These are phyloP conservation scores for Pelmatolapia mariae DNA, from an alignment of 2,113 vertebrate species.

Conservation along the genomic window DNA sequence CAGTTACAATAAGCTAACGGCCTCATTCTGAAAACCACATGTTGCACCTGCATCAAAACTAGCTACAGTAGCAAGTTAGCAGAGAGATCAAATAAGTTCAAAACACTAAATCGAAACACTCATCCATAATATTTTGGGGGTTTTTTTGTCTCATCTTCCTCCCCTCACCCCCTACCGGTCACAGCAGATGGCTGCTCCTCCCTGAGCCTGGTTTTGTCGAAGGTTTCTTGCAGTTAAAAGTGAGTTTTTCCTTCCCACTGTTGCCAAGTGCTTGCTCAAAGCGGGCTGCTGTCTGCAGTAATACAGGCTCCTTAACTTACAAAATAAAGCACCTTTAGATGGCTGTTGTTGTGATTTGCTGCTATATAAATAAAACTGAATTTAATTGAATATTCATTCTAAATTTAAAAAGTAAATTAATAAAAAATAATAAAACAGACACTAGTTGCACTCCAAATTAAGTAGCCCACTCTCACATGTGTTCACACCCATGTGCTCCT, in stretches of 20 bases:
- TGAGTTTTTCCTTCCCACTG: background rate
- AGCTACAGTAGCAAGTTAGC: background rate
- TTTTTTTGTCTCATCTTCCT: accelerated
- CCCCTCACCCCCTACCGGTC: background rate
- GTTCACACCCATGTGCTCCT: constrained; percentile 17
- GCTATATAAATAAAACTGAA: background rate
- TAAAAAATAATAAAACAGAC: background rate
- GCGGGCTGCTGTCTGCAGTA: background rate
- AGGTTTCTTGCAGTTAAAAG: background rate
- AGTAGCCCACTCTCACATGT: background rate
- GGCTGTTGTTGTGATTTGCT: background rate
- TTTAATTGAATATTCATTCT: background rate
- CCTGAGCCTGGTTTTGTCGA: background rate
- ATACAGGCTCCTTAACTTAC: background rate
- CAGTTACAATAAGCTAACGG: background rate
- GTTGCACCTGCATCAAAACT: background rate
- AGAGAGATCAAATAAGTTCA: background rate
- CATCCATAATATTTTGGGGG: background rate
- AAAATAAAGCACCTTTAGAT: background rate
- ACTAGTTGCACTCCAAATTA: background rate
- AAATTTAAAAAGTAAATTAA: background rate
- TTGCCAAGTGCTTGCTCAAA: background rate
- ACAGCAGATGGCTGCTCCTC: background rate
- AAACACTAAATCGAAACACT: background rate
- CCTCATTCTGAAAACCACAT: background rate